Base-by-base conservation (phyloP, 2,797 vertebrate species). In the Poecilia picta region DNA sequence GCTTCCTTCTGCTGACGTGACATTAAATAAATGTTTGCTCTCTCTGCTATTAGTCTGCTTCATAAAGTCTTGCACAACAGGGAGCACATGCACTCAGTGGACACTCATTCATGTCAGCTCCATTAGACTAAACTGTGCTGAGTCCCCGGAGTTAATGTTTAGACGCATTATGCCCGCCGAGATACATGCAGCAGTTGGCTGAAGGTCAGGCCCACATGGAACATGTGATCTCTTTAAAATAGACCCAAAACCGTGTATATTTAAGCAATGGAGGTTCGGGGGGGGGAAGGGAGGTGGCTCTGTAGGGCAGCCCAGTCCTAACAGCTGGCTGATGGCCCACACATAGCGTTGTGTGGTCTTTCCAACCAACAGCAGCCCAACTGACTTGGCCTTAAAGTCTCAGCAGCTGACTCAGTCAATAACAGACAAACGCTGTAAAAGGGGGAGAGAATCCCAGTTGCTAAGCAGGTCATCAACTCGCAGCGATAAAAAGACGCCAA, bases 141-240 rank as follows among this genome's bases (percentile, higher is more conserved):
- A 57, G 82, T 83, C 85, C 75, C 28, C 62, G 77, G 86, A 91
- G 95, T 95, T 95, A 95, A 95, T 95, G 93, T 95, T 95, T 95
- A 95, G 91, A 93, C 91, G 80, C 84, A 81, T 86, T 88, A 80
- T 77, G 87, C 79, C 82, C 88, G 89, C 86, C 81, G 88, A 92
- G 93, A 94, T 91, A 90, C 87, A 91, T 75, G 75, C 90, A 81
- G 85, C 81, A 76, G 75, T 91, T 75, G 1, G 86, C 90, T 94
- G 93, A 95, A 95, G 95, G 94, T 95, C 92, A 92, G 85, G 79
- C 85, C 75, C 80, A 84, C 85, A 91, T 88, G 82, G 84, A 86
- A 85, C 75, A 84, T 94, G 93, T 94, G 93, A 94, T 92, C 89
- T 92, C 91, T 90, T 90, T 80, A 70, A 89, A 85, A 83, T 76